These are phyloP conservation scores for Leptinotarsa lineolata DNA, from an alignment of 1,140 invertebrate species.

Conservation along the genomic window DNA sequence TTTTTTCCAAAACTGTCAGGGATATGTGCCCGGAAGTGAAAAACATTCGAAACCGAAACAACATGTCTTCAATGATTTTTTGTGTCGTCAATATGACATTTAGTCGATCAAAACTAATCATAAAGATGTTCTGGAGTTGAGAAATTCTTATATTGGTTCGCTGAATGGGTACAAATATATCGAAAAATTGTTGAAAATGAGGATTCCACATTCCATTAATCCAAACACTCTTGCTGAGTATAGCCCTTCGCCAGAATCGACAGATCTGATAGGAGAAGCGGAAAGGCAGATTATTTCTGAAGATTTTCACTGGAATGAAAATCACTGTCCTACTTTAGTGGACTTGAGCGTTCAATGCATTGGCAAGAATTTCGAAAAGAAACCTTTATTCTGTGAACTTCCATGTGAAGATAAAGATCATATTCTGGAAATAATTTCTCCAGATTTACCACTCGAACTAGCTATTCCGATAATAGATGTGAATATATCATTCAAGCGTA, in stretches of 20 bases:
- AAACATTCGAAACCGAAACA: too few species aligned
- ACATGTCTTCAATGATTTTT: too few species aligned
- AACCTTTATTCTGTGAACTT: conserved; percentile 44
- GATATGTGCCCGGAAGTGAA: too few species aligned
- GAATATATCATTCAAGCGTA: conserved; percentile 18
- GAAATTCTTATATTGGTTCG: too few species aligned
- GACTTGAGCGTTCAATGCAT: conserved; percentile 45
- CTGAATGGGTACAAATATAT: too few species aligned
- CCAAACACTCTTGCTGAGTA: conserved; percentile 39
- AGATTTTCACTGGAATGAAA: conserved; percentile 46
- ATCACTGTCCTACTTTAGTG: conserved; percentile 38
- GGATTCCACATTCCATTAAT: conserved; percentile 43
- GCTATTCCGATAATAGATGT: conserved; percentile 47
- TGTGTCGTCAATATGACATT: too few species aligned
- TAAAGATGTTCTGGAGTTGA: too few species aligned
- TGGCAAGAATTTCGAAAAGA: conserved; percentile 43
- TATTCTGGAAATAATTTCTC: conserved; percentile 44
- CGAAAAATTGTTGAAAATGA: conserved; percentile 29
- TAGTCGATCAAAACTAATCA: too few species aligned
- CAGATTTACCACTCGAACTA: conserved; percentile 43
- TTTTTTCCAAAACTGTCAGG: too few species aligned
- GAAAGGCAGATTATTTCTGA: conserved; percentile 43
- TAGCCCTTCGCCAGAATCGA: conserved; percentile 36
- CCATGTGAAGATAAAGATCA: conserved; percentile 47
- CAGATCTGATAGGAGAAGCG: conserved; percentile 38